These are phyloP conservation scores for Esox masquinongy DNA, from an alignment of 2,797 vertebrate genomes.

Conservation along the genomic window DNA sequence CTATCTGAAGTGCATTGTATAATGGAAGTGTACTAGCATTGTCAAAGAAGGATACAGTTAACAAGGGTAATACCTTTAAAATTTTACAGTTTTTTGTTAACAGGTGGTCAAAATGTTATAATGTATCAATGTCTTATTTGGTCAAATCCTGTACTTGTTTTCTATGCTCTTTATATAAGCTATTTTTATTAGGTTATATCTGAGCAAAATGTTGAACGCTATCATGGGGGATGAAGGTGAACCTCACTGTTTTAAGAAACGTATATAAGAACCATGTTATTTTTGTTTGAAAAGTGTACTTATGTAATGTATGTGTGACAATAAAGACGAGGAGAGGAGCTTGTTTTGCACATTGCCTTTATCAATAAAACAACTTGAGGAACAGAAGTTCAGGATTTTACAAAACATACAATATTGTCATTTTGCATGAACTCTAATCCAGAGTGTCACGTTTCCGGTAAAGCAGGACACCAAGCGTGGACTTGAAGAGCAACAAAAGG, in stretches of 20 bases:
- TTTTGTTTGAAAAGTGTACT: background rate
- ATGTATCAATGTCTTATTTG: background rate
- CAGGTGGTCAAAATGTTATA: background rate
- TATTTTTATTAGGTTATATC: background rate
- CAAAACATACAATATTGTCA: background rate
- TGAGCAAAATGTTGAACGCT: background rate
- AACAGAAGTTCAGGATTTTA: background rate
- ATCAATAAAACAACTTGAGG: background rate
- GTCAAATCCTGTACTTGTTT: background rate
- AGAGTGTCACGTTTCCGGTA: too few relatives aligned
- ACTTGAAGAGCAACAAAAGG: too few relatives aligned
- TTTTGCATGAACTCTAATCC: too few relatives aligned
- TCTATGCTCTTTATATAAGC: background rate
- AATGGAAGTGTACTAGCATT: background rate
- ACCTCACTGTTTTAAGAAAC: background rate
- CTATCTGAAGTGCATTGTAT: background rate
- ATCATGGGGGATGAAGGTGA: background rate
- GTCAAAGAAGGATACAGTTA: background rate
- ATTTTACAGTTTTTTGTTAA: background rate
- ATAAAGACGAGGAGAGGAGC: background rate
- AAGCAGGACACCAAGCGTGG: too few relatives aligned
- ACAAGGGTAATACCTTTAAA: background rate
- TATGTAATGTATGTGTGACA: conserved; percentile 1
- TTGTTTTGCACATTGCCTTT: background rate
- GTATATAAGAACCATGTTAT: background rate